A percentile compares a stretch with the other conserved stretches of the same genome.
These are phyloP conservation scores for Anabas testudineus DNA, from an alignment of 2,797 vertebrate genomes.

Conservation along the genomic window DNA sequence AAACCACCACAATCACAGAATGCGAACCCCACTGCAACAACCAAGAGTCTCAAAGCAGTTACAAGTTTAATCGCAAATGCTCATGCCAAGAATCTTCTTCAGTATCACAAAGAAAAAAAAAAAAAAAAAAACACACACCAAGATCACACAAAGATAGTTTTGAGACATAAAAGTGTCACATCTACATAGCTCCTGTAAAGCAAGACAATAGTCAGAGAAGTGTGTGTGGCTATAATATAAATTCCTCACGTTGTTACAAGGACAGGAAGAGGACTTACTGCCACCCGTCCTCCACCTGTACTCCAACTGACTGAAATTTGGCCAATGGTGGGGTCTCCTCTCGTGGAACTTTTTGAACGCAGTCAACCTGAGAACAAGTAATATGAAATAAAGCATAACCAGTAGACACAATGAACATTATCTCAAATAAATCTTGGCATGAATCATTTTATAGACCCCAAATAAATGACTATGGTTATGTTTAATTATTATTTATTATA, in stretches of 20 bases:
- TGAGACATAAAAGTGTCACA: constrained; percentile 25
- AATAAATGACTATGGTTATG: too few relatives aligned
- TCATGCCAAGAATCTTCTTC: constrained; percentile 19
- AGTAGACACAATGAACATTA: background rate
- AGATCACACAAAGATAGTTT: background rate
- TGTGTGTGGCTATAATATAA: constrained; percentile 74
- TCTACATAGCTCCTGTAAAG: constrained; percentile 43
- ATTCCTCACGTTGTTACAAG: constrained; percentile 79
- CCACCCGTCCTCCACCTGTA: constrained; percentile 99
- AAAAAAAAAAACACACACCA: too few relatives aligned
- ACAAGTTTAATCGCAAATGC: constrained; percentile 33
- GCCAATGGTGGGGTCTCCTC: constrained; percentile 93
- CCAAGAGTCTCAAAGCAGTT: constrained; percentile 14
- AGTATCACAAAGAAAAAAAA: constrained; percentile 24
- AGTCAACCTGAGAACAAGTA: constrained; percentile 91
- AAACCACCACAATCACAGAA: constrained; percentile 27
- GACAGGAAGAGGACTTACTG: constrained; percentile 91
- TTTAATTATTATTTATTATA: too few relatives aligned
- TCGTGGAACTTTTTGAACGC: constrained; percentile 94
- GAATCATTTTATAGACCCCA: background rate
- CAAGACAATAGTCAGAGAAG: constrained; percentile 61
- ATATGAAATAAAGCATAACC: background rate
- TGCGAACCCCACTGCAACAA: constrained; percentile 20
- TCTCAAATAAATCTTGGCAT: background rate
- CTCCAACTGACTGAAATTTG: constrained; percentile 98